A percentile compares a stretch with the other conserved stretches of the same genome.
Conservation (phyloP, 1,140 invertebrate species). For the Atopsyche davidsoni region DNA sequence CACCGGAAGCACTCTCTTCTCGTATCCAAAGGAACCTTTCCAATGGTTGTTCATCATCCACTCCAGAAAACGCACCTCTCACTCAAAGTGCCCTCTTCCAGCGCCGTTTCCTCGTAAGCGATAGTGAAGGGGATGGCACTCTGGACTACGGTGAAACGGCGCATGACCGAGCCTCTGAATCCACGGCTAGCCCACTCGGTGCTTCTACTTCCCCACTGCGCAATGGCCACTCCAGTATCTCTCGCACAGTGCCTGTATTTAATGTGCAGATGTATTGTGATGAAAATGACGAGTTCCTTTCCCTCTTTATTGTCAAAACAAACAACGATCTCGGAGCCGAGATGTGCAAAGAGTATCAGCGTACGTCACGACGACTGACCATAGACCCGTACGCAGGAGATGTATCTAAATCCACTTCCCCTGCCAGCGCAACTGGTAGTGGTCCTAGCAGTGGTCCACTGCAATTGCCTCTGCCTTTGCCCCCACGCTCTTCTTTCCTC, state of each 20-base stretch:
- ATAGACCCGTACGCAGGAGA: slow-evolving; percentile 44
- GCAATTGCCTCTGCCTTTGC: slow-evolving; percentile 34
- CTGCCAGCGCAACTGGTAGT: slow-evolving; percentile 43
- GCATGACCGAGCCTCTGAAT: slow-evolving; percentile 4
- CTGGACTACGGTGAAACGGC: slow-evolving; percentile 15
- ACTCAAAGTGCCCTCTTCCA: slow-evolving; percentile 12
- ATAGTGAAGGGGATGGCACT: slow-evolving; percentile 27
- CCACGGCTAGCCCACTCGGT: slow-evolving; percentile 27
- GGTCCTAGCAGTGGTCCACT: slow-evolving; percentile 43
- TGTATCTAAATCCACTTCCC: slow-evolving; percentile 39
- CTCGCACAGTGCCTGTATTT: slow-evolving; percentile 34
- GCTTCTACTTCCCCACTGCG: slow-evolving; percentile 44
- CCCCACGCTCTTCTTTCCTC: slow-evolving; percentile 41
- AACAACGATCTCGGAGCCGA: slow-evolving; percentile 44
- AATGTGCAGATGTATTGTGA: slow-evolving; percentile 43
- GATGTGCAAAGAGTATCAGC: slow-evolving; percentile 45
- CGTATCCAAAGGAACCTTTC: slow-evolving; percentile 18
- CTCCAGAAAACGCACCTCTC: slow-evolving; percentile 20
- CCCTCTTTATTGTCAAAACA: slow-evolving; percentile 42
- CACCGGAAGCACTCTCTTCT: neutral
- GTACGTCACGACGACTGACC: slow-evolving; percentile 42
- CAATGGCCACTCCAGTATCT: slow-evolving; percentile 40
- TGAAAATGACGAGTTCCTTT: slow-evolving; percentile 45
- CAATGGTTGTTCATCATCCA: slow-evolving; percentile 23
- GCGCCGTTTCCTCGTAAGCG: slow-evolving; percentile 18